Evolutionary conservation across 1,140 invertebrate species (phyloP).

Genomic region (Aphaenogaster floridana): DNA sequence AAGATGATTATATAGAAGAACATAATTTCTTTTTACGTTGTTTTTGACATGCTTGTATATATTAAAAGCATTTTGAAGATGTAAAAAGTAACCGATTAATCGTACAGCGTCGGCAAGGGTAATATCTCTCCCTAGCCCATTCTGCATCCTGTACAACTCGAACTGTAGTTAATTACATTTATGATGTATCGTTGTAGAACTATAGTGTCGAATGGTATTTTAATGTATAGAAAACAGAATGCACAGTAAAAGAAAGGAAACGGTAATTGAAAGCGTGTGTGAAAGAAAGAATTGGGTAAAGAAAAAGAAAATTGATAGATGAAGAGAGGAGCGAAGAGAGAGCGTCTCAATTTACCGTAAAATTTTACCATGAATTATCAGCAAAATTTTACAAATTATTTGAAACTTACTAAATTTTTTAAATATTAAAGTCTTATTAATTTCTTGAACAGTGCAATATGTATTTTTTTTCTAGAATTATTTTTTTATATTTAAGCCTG

Average conservation of each 20-base stretch:
- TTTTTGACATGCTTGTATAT: background rate
- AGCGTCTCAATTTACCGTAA: background rate
- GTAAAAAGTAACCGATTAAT: conserved; percentile 3
- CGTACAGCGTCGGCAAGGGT: background rate
- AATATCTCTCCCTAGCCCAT: conserved; percentile 30
- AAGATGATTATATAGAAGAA: conserved; percentile 3
- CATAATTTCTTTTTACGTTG: background rate
- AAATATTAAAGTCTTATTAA: background rate
- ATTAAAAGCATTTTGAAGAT: background rate
- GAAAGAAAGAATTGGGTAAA: conserved; percentile 57
- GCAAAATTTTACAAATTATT: conserved; percentile 9
- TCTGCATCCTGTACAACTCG: conserved; percentile 44
- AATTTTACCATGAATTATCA: background rate
- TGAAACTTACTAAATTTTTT: background rate
- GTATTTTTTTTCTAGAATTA: background rate
- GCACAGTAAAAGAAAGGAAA: conserved; percentile 18
- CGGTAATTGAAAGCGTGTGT: conserved; percentile 5
- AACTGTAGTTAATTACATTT: conserved; percentile 60
- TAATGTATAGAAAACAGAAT: conserved; percentile 57
- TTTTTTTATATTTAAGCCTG: background rate
- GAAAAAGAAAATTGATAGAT: conserved; percentile 13
- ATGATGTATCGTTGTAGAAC: conserved; percentile 56
- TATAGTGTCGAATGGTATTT: conserved; percentile 61
- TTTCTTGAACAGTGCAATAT: background rate
- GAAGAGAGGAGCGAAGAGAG: conserved; percentile 5